Conservation (phyloP, 2,888 invertebrate species). For the Sphaeridia pumilis region DNA sequence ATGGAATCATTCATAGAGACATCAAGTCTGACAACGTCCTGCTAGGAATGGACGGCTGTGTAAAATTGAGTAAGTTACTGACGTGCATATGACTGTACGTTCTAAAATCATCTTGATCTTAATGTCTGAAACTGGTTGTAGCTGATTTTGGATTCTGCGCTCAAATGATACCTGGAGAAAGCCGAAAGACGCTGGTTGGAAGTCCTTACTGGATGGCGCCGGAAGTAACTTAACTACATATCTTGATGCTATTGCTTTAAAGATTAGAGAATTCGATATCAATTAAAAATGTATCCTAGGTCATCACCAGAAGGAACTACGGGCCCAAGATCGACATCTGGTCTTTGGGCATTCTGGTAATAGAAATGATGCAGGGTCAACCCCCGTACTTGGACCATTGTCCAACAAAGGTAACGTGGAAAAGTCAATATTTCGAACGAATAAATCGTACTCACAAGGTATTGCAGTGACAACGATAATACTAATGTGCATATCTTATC, state of each 20-base stretch:
- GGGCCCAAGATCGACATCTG: conserved; percentile 99
- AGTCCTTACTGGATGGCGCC: conserved; percentile 43
- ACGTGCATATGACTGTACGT: too few species aligned
- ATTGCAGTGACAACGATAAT: too few species aligned
- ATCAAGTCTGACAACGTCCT: conserved; percentile 98
- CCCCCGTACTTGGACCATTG: conserved; percentile 99
- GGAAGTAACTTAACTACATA: conserved; percentile 8
- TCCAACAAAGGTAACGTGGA: conserved; percentile 78
- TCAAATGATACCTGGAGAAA: conserved; percentile 98
- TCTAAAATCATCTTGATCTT: too few species aligned
- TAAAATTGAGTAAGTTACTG: conserved; percentile 83
- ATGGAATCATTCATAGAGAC: conserved; percentile 94
- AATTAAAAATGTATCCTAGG: too few species aligned
- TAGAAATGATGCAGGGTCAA: conserved; percentile 99
- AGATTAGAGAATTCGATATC: too few species aligned
- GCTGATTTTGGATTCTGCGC: conserved; percentile 99
- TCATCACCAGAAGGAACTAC: conserved; percentile 94
- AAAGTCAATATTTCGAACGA: too few species aligned
- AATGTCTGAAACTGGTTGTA: too few species aligned
- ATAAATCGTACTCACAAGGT: too few species aligned
- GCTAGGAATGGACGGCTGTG: conserved; percentile 92
- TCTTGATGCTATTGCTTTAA: too few species aligned
- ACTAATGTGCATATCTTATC: too few species aligned
- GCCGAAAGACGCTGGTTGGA: conserved; percentile 97
- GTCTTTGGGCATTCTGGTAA: conserved; percentile 99